These are phyloP conservation scores for Amblyopsis hoosieri DNA, from an alignment of 2,797 vertebrate species.

Conservation along the genomic window DNA sequence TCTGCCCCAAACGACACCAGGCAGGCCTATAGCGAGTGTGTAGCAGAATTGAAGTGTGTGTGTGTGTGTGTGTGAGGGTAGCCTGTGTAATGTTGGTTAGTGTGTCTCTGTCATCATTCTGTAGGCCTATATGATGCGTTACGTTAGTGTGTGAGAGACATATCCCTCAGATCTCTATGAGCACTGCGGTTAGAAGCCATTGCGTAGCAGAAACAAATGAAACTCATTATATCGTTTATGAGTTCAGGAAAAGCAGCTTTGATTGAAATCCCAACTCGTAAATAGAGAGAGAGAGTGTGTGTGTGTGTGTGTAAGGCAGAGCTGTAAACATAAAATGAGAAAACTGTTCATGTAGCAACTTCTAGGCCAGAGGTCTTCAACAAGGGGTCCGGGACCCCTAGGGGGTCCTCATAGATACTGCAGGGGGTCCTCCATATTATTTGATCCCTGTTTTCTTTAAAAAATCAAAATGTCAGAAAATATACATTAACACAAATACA, in stretches of 20 bases:
- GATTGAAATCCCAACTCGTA: conserved; percentile 72
- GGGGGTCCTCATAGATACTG: too few species aligned
- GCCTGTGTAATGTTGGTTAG: conserved; percentile 12
- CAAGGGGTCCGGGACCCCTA: too few species aligned
- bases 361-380: conserved; percentile 9
- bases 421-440: too few species aligned
- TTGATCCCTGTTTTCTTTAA: too few species aligned
- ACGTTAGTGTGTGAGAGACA: conserved; percentile 35
- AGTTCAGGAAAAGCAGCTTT: conserved; percentile 62
- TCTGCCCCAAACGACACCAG: conserved; percentile 63
- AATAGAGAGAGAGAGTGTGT: conserved; percentile 29
- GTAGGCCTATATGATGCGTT: conserved; percentile 2
- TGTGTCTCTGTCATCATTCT: background rate
- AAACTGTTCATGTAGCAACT: conserved; percentile 39
- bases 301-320: conserved; percentile 32
- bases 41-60: conserved; percentile 47
- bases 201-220: conserved; percentile 67
- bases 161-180: conserved; percentile 71
- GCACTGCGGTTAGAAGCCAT: conserved; percentile 65
- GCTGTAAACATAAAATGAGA: conserved; percentile 60
- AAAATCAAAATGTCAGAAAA: too few species aligned
- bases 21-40: conserved; percentile 55
- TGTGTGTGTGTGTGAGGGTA: conserved; percentile 8
- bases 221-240: conserved; percentile 76
- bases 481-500: too few species aligned